These are phyloP conservation scores for Drosophila paramelanica DNA, from an alignment of 2,888 invertebrate genomes.

Conservation along the genomic window DNA sequence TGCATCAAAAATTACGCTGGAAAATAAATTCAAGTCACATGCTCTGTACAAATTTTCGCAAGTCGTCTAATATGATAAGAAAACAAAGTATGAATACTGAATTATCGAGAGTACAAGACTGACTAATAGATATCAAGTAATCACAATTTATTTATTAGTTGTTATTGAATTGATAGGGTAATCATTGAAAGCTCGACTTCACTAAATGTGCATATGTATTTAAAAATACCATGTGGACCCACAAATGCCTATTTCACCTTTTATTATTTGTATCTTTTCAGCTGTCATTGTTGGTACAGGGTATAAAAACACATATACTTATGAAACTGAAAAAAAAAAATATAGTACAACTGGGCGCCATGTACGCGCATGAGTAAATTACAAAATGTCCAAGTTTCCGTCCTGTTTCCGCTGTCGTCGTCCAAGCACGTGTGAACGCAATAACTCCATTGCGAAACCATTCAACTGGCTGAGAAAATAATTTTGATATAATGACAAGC, in stretches of 20 bases:
- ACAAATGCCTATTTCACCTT: too few relatives aligned
- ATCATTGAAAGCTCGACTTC: too few relatives aligned
- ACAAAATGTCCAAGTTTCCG: conserved; percentile 62
- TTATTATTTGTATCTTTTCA: not conserved
- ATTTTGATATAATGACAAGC: conserved; percentile 74
- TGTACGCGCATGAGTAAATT: conserved; percentile 58
- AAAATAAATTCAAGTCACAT: conserved; percentile 73
- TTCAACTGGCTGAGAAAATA: conserved; percentile 63
- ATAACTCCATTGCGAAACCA: conserved; percentile 64
- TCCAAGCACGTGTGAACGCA: conserved; percentile 59
- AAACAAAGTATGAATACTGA: conserved; percentile 5
- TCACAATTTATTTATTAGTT: too few relatives aligned
- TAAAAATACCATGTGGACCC: too few relatives aligned
- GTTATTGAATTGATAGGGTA: too few relatives aligned
- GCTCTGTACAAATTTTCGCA: conserved; percentile 43
- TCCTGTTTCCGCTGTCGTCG: conserved; percentile 31
- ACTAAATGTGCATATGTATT: too few relatives aligned
- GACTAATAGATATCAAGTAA: conserved; percentile 3
- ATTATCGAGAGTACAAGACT: not conserved
- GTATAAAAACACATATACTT: conserved; percentile 23
- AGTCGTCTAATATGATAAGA: conserved; percentile 57
- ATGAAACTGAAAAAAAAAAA: conserved; percentile 5
- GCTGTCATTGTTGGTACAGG: conserved; percentile 1
- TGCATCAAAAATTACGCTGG: conserved; percentile 24
- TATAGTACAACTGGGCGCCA: conserved; percentile 20